A percentile compares a stretch with the other conserved stretches of the same genome.
These are phyloP conservation scores for Pedicia rivosa DNA, from an alignment of 2,888 invertebrate genomes.

Conservation along the genomic window DNA sequence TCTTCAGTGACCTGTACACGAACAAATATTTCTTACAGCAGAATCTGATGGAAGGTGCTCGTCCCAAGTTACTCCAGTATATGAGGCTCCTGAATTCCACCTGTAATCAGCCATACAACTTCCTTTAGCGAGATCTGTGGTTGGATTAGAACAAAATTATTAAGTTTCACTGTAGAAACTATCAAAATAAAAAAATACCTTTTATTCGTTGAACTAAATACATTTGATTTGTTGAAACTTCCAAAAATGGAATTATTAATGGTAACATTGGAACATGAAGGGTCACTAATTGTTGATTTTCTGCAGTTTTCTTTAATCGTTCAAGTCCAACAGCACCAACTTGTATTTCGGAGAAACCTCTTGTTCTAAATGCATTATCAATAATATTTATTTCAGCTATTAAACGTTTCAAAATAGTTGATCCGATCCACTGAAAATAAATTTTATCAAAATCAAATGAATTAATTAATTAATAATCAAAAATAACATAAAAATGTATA, in stretches of 20 bases:
- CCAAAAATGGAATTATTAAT: conserved; percentile 60
- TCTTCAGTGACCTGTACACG: conserved; percentile 2
- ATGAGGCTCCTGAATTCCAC: conserved; percentile 69
- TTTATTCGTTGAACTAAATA: conserved; percentile 67
- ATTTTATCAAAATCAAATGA: no score
- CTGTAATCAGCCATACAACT: conserved; percentile 79
- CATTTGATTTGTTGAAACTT: conserved; percentile 68
- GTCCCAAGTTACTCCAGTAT: conserved; percentile 63
- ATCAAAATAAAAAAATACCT: conserved; percentile 23
- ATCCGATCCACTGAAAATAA: conserved; percentile 63
- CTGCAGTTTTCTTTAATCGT: conserved; percentile 56
- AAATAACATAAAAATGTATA: no score
- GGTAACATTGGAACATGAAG: conserved; percentile 27
- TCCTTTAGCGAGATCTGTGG: conserved; percentile 54
- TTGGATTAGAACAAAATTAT: neutral
- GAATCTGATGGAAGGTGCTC: conserved; percentile 75
- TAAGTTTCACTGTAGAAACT: conserved; percentile 3
- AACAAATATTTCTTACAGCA: conserved; percentile 36
- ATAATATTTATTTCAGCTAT: conserved; percentile 55
- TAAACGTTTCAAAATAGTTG: conserved; percentile 62
- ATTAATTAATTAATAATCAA: no score
- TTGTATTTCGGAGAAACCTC: conserved; percentile 48
- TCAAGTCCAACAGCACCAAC: conserved; percentile 56
- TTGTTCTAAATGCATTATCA: conserved; percentile 51
- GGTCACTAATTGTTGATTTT: conserved; percentile 29